These are phyloP conservation scores for Hippolais icterina DNA, from an alignment of 2,113 vertebrate genomes.

Conservation along the genomic window DNA sequence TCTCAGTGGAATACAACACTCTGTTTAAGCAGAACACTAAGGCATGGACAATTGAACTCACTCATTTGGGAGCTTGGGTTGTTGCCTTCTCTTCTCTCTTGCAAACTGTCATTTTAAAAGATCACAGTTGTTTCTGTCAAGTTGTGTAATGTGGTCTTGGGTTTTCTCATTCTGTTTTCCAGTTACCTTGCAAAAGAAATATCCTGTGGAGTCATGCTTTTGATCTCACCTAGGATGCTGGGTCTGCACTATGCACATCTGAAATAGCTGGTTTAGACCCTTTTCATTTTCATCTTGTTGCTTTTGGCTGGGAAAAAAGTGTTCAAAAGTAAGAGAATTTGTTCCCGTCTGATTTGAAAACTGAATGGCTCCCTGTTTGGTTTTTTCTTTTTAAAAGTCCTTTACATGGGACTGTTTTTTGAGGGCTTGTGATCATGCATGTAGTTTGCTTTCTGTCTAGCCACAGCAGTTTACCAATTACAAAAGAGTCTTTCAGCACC, in stretches of 20 bases:
- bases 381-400: neutral
- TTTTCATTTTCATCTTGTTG: conserved; percentile 46
- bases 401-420: neutral
- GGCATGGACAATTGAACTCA: neutral
- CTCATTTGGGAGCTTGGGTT: neutral
- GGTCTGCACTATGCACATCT: neutral
- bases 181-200: neutral
- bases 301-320: conserved; percentile 35
- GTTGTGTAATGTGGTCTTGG: neutral
- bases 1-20: no score
- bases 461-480: conserved; percentile 19
- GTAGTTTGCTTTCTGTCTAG: conserved; percentile 53
- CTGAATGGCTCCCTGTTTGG: neutral
- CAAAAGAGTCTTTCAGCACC: conserved; percentile 29
- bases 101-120: neutral
- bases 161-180: conserved; percentile 17
- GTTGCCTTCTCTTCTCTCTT: neutral
- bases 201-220: conserved; percentile 4
- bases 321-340: conserved; percentile 40
- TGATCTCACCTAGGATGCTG: neutral
- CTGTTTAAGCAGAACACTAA: neutral
- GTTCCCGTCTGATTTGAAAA: neutral
- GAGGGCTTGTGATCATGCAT: neutral
- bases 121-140: neutral
- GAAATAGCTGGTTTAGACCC: conserved; percentile 14